These are phyloP conservation scores for Netelia fuscicornis DNA, from an alignment of 2,888 invertebrate species.

Conservation along the genomic window DNA sequence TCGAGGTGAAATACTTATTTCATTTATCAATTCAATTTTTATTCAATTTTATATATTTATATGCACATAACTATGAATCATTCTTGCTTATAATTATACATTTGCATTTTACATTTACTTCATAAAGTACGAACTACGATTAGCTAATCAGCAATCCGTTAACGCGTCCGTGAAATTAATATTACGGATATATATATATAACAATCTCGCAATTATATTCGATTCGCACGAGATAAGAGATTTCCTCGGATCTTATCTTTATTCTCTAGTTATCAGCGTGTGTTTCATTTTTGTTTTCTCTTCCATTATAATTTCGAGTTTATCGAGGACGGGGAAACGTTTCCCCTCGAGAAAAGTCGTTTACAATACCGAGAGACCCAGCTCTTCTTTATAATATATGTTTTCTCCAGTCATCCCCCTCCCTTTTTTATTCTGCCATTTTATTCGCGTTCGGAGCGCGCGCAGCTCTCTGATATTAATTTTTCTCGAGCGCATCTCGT, in stretches of 20 bases:
- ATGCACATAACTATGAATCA: no score
- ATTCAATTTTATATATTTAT: no score
- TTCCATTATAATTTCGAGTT: slow-evolving; percentile 21
- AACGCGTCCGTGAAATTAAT: background rate
- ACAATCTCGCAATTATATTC: background rate
- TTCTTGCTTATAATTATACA: background rate
- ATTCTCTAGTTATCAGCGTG: background rate
- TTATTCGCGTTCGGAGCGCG: slow-evolving; percentile 15
- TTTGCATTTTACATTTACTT: background rate
- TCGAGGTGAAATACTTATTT: no score
- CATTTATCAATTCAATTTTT: no score
- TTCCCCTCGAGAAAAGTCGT: slow-evolving; percentile 38
- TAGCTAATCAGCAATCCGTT: background rate
- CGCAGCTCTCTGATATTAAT: slow-evolving; percentile 40
- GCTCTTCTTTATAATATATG: slow-evolving; percentile 13
- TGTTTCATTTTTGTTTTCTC: background rate
- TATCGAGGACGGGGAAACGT: slow-evolving; percentile 52
- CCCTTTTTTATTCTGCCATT: background rate
- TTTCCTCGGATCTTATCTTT: background rate
- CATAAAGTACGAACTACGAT: background rate
- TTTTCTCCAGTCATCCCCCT: slow-evolving; percentile 34
- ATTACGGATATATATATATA: background rate
- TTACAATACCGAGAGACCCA: slow-evolving; percentile 1
- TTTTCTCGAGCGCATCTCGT: slow-evolving; percentile 56
- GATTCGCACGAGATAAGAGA: background rate